Base-by-base conservation (phyloP, 2,888 invertebrate genomes). In the Hipparchia sbordonii region DNA sequence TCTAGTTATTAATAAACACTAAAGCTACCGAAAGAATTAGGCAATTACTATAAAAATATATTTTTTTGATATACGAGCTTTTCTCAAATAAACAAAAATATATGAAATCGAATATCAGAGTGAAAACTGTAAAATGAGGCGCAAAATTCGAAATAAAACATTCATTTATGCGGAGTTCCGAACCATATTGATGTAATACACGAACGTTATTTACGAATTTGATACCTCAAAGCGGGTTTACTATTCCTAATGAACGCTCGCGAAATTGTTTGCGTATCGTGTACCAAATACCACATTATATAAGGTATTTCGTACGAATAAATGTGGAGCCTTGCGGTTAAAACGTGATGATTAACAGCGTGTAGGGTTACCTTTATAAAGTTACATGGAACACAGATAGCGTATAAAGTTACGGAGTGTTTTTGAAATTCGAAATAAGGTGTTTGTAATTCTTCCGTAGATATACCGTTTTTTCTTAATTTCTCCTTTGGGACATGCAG, bases 241-340 rank as follows among this genome's bases (percentile, higher is more conserved):
- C 88, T 87, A 87, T 90, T 90, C 87, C 89, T 89, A 90, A 90
- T 90, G 89, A 90, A 86, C 85, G 80, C 82, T 81, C 77, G 79
- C 77, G 78, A 80, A 80, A 78, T 78, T 81, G 80, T 84, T 81
- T 82, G 78, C 79, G 79, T 81, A 78, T 79, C 79, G 76, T 78
- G 77, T 81, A 76, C 75, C 74, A 73, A 76, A 76, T 73, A 78
- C 74, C 74, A 73, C 72, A 74, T 74, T 74, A 73, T 73, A 77
- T 77, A 72, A 77, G 76, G 69, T 76, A 72, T 76, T 73, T 74
- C 72, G 74, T 76, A 75, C 69, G 76, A 76, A 77, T 77, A 74
- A 75, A 77, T 73, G 76, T 77, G 70, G 72, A 79, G 76, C 79
- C 82, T 81, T 86, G 86, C 80, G 84, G 85, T 84, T 85, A 83